Evolutionary conservation across 2,113 vertebrate genomes (phyloP), one percentile per base, ranked within the genome.

Genomic region (Carassius gibelio): DNA sequence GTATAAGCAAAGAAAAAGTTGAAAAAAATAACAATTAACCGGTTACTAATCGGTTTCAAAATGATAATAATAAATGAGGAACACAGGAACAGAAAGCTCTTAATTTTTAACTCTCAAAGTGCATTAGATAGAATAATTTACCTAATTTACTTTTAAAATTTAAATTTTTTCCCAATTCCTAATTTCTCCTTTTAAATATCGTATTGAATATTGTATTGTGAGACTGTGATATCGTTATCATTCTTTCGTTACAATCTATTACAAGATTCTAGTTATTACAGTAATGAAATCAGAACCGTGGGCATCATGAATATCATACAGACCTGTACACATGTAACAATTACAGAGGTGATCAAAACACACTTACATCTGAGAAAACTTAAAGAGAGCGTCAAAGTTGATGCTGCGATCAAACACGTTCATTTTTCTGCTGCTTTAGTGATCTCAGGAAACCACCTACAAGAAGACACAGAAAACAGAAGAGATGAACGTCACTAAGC

Each of bases 321-420:
- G 21, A 23, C 10, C 9, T 23, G 21, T 3, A 75, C 42, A 48
- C 11, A 19, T 74, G 17, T 2, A 71, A n/a, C 10, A 9, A n/a
- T 17, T 30, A 66, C 23, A 66, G n/a, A 61, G 19, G 14, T 62
- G 8, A 66, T 59, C 5, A 19, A 50, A 34, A 14, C 75, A 94
- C 96, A 94, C 96, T 94, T 89, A 99, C 98, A 99, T 99, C 84
- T 99, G 97, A 87, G 97, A 98, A 88, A 99, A 96, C 89, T 97
- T 98, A 71, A 98, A 94, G 85, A 99, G 95, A 0, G 96, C 96
- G 0, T 99, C 96, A 0, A 97, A 91, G 91, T 99, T 96, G 90
- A 99, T 96, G 95, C 92, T 97, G 84, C 97, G 95, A 90, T 99
- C 96, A 23, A 99, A 97, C 89, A 96, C 82, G 88, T 98, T 97